These are phyloP conservation scores for Onychostruthus taczanowskii DNA, from an alignment of 2,113 vertebrate genomes.

Conservation along the genomic window DNA sequence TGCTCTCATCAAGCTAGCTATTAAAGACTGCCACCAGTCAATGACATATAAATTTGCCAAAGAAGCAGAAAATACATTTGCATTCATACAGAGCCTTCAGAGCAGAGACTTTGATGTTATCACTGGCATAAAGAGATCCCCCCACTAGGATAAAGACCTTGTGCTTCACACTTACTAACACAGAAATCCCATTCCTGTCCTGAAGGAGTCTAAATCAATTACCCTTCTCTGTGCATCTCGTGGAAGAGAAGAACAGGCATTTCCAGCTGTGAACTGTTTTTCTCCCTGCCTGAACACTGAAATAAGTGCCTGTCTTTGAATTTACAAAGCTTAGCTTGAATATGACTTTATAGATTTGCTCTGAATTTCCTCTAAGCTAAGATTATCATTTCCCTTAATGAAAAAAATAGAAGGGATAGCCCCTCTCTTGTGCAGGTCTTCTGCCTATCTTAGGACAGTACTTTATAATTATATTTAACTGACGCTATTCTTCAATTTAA, in stretches of 20 bases:
- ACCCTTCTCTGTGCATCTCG: neutral
- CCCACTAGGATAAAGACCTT: neutral
- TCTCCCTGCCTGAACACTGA: slow-evolving; percentile 32
- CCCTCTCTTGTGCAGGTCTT: neutral
- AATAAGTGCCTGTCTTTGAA: slow-evolving; percentile 14
- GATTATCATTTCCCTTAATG: neutral
- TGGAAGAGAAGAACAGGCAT: slow-evolving; percentile 31
- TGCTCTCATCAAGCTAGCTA: neutral
- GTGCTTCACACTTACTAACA: slow-evolving; percentile 1
- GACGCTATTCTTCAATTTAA: neutral
- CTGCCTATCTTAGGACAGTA: neutral
- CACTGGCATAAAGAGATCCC: neutral
- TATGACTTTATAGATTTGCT: neutral
- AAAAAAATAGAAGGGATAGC: neutral
- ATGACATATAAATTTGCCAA: neutral
- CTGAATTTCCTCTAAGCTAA: slow-evolving; percentile 1
- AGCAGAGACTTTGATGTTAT: neutral
- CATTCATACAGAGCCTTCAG: neutral
- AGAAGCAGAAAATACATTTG: neutral
- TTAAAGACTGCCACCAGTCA: neutral
- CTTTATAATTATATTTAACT: neutral
- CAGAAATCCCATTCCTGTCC: slow-evolving; percentile 1
- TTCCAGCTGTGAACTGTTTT: slow-evolving; percentile 52
- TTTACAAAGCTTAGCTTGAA: slow-evolving; percentile 47
- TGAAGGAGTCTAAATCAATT: slow-evolving; percentile 44